Evolutionary conservation across 1,140 invertebrate species (phyloP).

Genomic region (Steinernema khuongi): DNA sequence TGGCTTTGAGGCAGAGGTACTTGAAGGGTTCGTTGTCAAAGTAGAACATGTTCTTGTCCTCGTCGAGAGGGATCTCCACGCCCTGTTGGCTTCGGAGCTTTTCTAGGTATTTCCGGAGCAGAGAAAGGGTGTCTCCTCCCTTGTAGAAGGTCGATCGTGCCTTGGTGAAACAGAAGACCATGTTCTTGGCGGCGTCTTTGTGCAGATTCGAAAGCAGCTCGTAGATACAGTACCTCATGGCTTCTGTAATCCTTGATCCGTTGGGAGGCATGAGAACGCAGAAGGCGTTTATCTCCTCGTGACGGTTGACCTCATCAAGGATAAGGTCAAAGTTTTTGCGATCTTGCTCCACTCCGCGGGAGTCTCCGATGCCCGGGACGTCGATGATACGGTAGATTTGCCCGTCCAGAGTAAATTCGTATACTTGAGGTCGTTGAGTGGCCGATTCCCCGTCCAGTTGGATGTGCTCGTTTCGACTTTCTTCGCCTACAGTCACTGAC

Average conservation of each 20-base stretch:
- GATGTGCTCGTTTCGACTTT: neutral
- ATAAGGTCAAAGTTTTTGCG: conserved; percentile 50
- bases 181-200: conserved; percentile 37
- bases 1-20: conserved; percentile 28
- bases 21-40: conserved; percentile 38
- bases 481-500: neutral
- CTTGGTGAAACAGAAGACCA: conserved; percentile 46
- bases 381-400: conserved; percentile 44
- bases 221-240: conserved; percentile 50
- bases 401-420: conserved; percentile 11
- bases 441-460: conserved; percentile 17
- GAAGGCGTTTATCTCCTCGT: conserved; percentile 40
- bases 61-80: conserved; percentile 24
- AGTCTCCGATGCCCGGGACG: conserved; percentile 55
- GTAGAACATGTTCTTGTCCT: conserved; percentile 25
- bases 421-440: conserved; percentile 25
- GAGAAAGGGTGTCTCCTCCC: conserved; percentile 25
- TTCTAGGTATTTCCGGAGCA: conserved; percentile 17
- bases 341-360: conserved; percentile 45
- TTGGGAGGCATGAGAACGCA: conserved; percentile 51
- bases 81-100: conserved; percentile 4
- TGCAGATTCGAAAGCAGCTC: conserved; percentile 41
- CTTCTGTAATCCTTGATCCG: conserved; percentile 24
- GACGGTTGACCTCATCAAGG: conserved; percentile 9
- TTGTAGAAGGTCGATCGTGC: conserved; percentile 34